These are phyloP conservation scores for Sebastes cheni DNA, from an alignment of 2,797 vertebrate species.

Conservation along the genomic window DNA sequence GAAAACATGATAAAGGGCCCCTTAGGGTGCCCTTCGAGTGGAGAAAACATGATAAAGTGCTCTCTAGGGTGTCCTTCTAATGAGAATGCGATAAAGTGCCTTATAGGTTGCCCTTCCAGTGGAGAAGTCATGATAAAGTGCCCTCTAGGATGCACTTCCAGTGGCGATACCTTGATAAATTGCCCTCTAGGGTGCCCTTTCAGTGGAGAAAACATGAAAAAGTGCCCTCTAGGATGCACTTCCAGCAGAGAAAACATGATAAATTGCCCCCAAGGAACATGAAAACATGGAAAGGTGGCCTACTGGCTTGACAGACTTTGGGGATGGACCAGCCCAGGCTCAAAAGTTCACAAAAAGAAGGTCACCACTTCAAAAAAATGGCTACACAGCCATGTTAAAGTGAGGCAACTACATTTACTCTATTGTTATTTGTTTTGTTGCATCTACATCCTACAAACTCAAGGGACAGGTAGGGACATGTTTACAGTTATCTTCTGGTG, in stretches of 20 bases:
- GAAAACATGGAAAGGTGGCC: neutral
- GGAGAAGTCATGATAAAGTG: too few species aligned
- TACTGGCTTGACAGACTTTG: neutral
- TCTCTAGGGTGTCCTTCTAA: too few species aligned
- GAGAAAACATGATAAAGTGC: too few species aligned
- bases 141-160: fast-evolving
- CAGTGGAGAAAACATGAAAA: too few species aligned
- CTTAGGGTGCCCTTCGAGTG: fast-evolving
- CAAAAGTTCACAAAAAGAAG: neutral
- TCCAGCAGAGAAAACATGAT: too few species aligned
- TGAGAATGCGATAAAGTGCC: too few species aligned
- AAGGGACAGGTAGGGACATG: neutral
- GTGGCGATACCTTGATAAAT: too few species aligned
- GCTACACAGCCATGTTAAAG: neutral
- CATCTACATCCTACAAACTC: slow-evolving; percentile 13
- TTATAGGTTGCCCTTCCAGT: too few species aligned
- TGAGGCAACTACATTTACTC: neutral
- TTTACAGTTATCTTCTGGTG: neutral
- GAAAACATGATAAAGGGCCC: too few species aligned
- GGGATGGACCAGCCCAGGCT: neutral
- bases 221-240: fast-evolving
- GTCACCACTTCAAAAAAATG: neutral
- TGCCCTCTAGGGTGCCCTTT: too few species aligned
- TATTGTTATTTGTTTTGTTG: neutral
- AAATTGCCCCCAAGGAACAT: too few species aligned